Evolutionary conservation across 1,140 invertebrate genomes (phyloP).

Genomic region (Chironomus tepperi): DNA sequence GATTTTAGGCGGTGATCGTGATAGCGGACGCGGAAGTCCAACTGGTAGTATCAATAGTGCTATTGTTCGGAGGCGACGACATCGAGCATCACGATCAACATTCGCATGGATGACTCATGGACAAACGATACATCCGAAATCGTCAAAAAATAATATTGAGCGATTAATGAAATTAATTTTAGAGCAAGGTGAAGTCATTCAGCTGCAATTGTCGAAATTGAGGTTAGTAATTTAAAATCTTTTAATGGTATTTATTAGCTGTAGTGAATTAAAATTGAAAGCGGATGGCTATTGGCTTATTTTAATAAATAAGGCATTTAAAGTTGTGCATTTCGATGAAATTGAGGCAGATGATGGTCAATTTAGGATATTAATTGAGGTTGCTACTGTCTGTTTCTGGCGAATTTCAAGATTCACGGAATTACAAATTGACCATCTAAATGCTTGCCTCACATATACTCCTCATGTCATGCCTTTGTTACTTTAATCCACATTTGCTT

Average conservation of each 20-base stretch:
- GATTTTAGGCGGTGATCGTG: slow-evolving; percentile 30
- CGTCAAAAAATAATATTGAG: slow-evolving; percentile 43
- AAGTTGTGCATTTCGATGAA: no score
- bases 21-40: slow-evolving; percentile 39
- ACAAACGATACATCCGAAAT: slow-evolving; percentile 33
- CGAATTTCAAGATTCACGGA: no score
- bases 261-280: no score
- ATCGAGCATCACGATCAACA: slow-evolving; percentile 27
- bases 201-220: slow-evolving; percentile 57
- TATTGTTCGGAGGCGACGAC: slow-evolving; percentile 33
- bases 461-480: no score
- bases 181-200: slow-evolving; percentile 72
- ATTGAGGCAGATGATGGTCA: no score
- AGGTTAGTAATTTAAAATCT: slow-evolving; percentile 38
- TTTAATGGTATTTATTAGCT: neutral
- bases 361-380: no score
- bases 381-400: no score
- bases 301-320: no score
- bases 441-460: no score
- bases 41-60: slow-evolving; percentile 35
- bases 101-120: slow-evolving; percentile 28
- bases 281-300: no score
- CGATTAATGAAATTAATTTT: slow-evolving; percentile 65
- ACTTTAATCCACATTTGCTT: no score
- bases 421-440: no score